Percentiles rank a stretch among this genome's conserved stretches.
Conservation (phyloP, 2,888 invertebrate genomes). For the Anthophora plumipes region DNA sequence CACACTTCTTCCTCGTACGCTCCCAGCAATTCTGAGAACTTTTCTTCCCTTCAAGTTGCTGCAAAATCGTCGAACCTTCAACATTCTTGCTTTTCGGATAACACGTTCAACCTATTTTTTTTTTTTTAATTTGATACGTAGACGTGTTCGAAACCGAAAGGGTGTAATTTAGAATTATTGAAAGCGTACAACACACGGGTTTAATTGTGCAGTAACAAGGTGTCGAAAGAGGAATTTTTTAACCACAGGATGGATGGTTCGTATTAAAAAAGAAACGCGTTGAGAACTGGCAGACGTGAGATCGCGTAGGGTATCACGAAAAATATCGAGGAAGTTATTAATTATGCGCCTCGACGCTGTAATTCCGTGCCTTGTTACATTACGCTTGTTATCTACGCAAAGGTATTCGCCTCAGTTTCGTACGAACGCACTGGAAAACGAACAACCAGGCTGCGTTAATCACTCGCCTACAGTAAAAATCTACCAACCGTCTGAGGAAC, state of each 20-base stretch:
- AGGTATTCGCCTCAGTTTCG: conserved; percentile 15
- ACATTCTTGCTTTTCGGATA: background rate
- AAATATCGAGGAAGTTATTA: conserved; percentile 48
- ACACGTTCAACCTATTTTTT: no score
- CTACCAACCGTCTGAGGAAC: background rate
- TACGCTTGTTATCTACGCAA: conserved; percentile 30
- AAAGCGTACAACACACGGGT: background rate
- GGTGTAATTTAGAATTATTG: background rate
- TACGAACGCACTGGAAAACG: conserved; percentile 12
- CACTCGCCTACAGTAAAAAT: background rate
- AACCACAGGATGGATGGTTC: conserved; percentile 19
- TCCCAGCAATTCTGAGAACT: background rate
- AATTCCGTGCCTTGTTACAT: conserved; percentile 41
- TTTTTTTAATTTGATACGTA: no score
- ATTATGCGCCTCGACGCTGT: conserved; percentile 42
- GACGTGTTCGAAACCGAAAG: no score
- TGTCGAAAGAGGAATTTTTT: conserved; percentile 13
- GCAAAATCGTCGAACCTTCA: no score
- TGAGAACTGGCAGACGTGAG: conserved; percentile 39
- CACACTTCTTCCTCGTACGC: conserved; percentile 13
- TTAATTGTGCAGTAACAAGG: background rate
- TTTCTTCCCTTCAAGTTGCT: background rate
- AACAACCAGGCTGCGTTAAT: background rate
- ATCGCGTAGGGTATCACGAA: conserved; percentile 6
- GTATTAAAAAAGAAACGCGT: conserved; percentile 8